These are phyloP conservation scores for Machimus atricapillus DNA, from an alignment of 2,888 invertebrate genomes.

Conservation along the genomic window DNA sequence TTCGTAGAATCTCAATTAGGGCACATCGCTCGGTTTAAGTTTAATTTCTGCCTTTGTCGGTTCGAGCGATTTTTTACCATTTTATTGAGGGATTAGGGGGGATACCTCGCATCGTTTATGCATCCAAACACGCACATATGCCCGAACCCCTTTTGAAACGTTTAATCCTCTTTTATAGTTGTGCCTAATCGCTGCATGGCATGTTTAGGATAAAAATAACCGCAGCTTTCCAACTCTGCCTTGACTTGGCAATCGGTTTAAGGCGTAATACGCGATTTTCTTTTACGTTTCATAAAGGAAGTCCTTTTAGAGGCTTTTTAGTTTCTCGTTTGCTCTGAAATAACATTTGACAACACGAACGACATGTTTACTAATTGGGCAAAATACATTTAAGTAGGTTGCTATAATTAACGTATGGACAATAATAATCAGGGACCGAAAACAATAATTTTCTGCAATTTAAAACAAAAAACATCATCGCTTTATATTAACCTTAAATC, in stretches of 20 bases:
- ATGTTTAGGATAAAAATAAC: background rate
- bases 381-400: background rate
- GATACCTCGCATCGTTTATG: background rate
- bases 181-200: background rate
- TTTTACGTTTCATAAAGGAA: background rate
- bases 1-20: background rate
- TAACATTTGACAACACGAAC: background rate
- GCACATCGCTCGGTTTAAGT: background rate
- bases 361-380: background rate
- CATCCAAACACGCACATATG: background rate
- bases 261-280: background rate
- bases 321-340: background rate
- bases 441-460: too few species aligned
- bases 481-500: too few species aligned
- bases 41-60: background rate
- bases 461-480: too few species aligned
- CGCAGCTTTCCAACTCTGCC: background rate
- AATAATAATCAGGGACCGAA: too few species aligned
- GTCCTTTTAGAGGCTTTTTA: background rate
- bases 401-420: too few species aligned
- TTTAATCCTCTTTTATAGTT: background rate
- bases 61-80: background rate
- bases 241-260: background rate
- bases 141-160: background rate
- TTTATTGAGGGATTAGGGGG: background rate